Base-by-base conservation (phyloP, 2,888 invertebrate species). In the Drosophila hamatofila region DNA sequence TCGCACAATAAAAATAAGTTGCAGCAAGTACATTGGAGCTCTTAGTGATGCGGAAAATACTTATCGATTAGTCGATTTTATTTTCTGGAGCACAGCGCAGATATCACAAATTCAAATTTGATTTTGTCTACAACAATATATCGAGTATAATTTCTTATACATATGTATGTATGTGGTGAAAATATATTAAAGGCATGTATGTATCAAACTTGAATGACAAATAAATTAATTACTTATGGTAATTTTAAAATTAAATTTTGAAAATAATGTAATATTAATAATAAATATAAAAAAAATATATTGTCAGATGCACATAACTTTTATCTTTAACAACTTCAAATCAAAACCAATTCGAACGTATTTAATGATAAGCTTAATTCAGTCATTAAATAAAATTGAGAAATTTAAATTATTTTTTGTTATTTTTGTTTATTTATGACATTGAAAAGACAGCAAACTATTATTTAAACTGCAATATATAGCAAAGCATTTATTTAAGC, bases 51-150 rank as follows among this genome's bases (percentile, higher is more conserved):
- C 18, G 27, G 2, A 23, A 37, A 35, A 37, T 35, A n/a, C 1
- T 7, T 70, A 55, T 67, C 55, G 55, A 70, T 21, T 39, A 37
- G 14, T 49, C 69, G 60, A 56, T 54, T 4, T 18, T 37, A 27
- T 3, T 23, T 64, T 51, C 6, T 21, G 5, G 5, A 27, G 14
- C 25, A 25, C 11, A 30, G 14, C 14, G 14, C 9, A 16, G 8
- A 0, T 35, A 14, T 16, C 9, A n/a, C 2, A 41, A 55, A 14
- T 55, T 27, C 12, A 14, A 25, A 25, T 25, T 18, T 42, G 11
- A 9, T 30, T 1, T 30, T 30, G 8, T 9, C 30, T 30, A 30
- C 8, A 30, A 27, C 7, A 5, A 27, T 27, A 8, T 27, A 1
- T 27, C 5, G 9, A 8, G 1, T 33, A 2, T 33, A 33, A 33